phyloP scores from a whole-genome alignment of 1,140 invertebrate genomes.

The Leucophenga varia region DNA sequence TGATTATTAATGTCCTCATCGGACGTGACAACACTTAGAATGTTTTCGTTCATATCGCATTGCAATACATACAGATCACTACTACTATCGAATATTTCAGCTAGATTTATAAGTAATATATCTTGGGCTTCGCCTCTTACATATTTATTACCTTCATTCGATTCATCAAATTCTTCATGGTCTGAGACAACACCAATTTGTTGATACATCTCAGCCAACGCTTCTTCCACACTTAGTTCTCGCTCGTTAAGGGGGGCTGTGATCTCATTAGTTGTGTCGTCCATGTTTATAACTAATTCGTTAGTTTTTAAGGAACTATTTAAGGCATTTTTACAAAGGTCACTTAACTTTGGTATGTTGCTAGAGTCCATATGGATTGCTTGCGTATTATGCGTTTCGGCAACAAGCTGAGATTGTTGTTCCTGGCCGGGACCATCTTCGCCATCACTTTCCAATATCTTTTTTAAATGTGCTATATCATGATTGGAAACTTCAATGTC shows the following conservation, averaged over 20 bases:
- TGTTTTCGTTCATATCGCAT: conserved; percentile 54
- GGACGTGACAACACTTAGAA: conserved; percentile 30
- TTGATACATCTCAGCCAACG: conserved; percentile 50
- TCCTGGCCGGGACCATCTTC: conserved; percentile 20
- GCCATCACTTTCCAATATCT: conserved; percentile 39
- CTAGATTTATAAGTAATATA: conserved; percentile 44
- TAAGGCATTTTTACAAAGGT: conserved; percentile 56
- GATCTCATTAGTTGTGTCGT: neutral
- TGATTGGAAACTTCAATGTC: conserved; percentile 21
- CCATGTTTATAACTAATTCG: conserved; percentile 29
- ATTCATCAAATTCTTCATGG: conserved; percentile 31
- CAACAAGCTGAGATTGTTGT: conserved; percentile 4
- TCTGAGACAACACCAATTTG: conserved; percentile 42
- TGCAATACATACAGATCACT: conserved; percentile 50
- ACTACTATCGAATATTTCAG: conserved; percentile 48
- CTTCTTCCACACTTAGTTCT: conserved; percentile 51
- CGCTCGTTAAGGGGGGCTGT: conserved; percentile 12
- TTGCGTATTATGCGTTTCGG: neutral
- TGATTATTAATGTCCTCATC: conserved; percentile 9
- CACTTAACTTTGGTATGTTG: conserved; percentile 54
- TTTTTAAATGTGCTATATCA: conserved; percentile 44
- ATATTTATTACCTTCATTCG: conserved; percentile 8
- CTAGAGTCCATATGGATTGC: too few relatives aligned
- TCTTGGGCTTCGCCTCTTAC: conserved; percentile 24
- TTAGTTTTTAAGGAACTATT: conserved; percentile 48